phyloP scores from a whole-genome alignment of 2,888 invertebrate genomes.

The Stomorhina lunata region DNA sequence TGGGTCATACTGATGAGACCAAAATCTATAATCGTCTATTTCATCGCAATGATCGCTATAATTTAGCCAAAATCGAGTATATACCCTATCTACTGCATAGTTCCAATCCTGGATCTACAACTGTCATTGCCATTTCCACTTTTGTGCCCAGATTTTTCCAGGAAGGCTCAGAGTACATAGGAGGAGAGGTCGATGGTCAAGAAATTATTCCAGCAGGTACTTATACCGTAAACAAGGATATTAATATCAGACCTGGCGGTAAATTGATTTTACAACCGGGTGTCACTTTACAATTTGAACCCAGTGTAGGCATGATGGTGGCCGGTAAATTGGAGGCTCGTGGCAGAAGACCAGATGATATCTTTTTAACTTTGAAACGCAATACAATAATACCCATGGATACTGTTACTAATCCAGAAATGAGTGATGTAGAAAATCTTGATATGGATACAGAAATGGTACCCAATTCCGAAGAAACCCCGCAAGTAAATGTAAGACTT shows the following conservation, averaged over 20 bases:
- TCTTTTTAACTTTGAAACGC: constrained; percentile 89
- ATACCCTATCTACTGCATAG: constrained; percentile 94
- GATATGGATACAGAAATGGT: constrained; percentile 83
- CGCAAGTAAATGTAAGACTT: constrained; percentile 87
- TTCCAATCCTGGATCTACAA: constrained; percentile 92
- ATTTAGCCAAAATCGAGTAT: constrained; percentile 94
- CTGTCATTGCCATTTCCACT: constrained; percentile 87
- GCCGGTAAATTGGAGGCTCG: constrained; percentile 93
- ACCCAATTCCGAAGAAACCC: constrained; percentile 81
- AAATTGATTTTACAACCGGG: constrained; percentile 93
- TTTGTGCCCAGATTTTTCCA: constrained; percentile 89
- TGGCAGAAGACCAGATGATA: constrained; percentile 89
- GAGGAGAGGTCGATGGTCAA: constrained; percentile 96
- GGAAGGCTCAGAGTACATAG: constrained; percentile 86
- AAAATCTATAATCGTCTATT: constrained; percentile 88
- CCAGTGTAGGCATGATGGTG: constrained; percentile 97
- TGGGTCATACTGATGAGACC: constrained; percentile 88
- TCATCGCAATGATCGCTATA: constrained; percentile 94
- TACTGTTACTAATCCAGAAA: constrained; percentile 81
- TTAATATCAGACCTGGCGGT: constrained; percentile 96
- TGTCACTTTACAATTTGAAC: constrained; percentile 93
- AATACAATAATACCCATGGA: constrained; percentile 85
- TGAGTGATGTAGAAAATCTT: constrained; percentile 80
- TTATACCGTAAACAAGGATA: constrained; percentile 95
- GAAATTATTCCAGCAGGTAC: constrained; percentile 90